phyloP scores from a whole-genome alignment of 2,797 vertebrate species.

The Synaphobranchus kaupii region DNA sequence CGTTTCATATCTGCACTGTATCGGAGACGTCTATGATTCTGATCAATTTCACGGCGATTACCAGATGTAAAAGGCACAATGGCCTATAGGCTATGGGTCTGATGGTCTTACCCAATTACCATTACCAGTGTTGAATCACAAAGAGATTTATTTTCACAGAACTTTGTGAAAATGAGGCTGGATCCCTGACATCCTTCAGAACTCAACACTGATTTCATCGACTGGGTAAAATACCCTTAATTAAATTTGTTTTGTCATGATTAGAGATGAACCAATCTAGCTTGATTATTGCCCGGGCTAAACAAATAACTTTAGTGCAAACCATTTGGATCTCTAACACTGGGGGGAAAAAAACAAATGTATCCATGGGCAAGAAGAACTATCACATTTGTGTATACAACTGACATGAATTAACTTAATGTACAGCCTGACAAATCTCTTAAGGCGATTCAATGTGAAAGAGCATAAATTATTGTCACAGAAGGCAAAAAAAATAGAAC shows the following conservation, averaged over 20 bases:
- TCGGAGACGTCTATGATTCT: conserved; percentile 19
- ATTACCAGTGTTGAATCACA: not conserved
- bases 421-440: conserved; percentile 1
- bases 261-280: not conserved
- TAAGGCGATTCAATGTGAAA: not conserved
- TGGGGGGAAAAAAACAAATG: not conserved
- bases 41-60: conserved; percentile 31
- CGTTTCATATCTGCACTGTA: conserved; percentile 6
- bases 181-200: conserved; percentile 14
- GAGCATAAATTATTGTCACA: not conserved
- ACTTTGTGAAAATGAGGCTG: conserved; percentile 10
- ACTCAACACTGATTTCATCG: conserved; percentile 21
- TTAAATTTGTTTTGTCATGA: not conserved
- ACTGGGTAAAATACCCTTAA: not conserved
- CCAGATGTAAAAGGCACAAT: conserved; percentile 2
- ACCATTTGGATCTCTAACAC: not conserved
- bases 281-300: not conserved
- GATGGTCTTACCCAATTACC: not conserved
- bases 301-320: not conserved
- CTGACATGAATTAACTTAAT: not conserved
- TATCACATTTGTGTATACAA: not conserved
- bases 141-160: conserved; percentile 1
- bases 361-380: not conserved
- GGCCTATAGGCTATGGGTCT: not conserved
- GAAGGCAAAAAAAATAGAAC: not conserved